These are phyloP conservation scores for Heliconius ethilla DNA, from an alignment of 2,888 invertebrate genomes.

Conservation along the genomic window DNA sequence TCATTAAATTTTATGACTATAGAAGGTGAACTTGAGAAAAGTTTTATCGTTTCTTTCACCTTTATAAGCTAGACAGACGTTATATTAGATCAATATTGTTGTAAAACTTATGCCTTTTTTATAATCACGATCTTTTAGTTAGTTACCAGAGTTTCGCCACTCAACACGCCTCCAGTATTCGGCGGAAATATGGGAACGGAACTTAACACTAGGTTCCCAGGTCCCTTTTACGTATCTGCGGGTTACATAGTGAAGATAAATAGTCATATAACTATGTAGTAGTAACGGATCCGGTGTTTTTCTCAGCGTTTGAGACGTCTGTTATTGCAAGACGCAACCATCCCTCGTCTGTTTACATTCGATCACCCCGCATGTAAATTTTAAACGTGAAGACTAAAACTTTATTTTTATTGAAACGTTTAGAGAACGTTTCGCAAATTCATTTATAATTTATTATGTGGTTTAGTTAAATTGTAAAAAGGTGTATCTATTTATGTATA, in stretches of 20 bases:
- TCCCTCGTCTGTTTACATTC: constrained; percentile 64
- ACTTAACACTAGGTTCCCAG: no score
- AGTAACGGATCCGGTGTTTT: constrained; percentile 50
- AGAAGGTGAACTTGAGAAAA: constrained; percentile 15
- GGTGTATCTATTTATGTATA: no score
- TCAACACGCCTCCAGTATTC: no score
- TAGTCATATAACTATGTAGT: no score
- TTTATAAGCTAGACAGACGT: constrained; percentile 9
- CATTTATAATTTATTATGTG: constrained; percentile 4
- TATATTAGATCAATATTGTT: background rate
- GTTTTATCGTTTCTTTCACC: constrained; percentile 11
- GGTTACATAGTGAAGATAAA: no score
- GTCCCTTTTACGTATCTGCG: no score
- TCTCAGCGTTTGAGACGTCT: constrained; percentile 58
- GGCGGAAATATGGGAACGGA: no score
- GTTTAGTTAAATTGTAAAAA: no score
- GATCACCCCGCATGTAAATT: constrained; percentile 54
- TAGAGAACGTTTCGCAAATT: constrained; percentile 4
- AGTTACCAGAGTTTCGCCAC: no score
- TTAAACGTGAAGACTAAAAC: constrained; percentile 41
- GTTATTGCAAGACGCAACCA: constrained; percentile 61
- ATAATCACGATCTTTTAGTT: background rate
- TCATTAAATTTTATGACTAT: constrained; percentile 22
- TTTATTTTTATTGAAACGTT: constrained; percentile 36
- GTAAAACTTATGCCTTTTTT: background rate